phyloP scores from a whole-genome alignment of 2,113 vertebrate species.

The Scopus umbretta region DNA sequence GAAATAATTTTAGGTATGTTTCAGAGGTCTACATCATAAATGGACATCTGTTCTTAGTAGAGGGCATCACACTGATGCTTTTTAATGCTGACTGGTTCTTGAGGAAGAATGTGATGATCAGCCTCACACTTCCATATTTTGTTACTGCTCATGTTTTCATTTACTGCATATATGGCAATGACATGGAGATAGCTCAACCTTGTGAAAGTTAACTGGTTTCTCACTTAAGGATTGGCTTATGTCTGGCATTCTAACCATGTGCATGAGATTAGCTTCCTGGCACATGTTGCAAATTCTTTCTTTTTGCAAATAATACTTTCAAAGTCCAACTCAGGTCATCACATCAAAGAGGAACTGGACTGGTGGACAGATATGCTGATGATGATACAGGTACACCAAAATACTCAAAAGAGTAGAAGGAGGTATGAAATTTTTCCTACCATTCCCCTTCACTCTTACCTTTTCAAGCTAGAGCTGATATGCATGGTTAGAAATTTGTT shows the following conservation, averaged over 20 bases:
- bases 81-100: background rate
- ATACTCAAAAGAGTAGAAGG: background rate
- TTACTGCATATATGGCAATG: background rate
- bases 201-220: background rate
- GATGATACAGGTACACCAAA: background rate
- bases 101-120: background rate
- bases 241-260: background rate
- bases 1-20: background rate
- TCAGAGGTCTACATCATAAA: background rate
- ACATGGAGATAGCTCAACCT: background rate
- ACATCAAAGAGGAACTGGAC: background rate
- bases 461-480: background rate
- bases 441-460: background rate
- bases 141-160: background rate
- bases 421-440: background rate
- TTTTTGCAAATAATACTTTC: background rate
- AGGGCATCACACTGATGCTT: background rate
- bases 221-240: background rate
- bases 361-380: background rate
- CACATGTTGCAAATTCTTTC: background rate
- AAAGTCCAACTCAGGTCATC: background rate
- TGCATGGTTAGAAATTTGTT: background rate
- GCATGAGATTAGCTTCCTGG: background rate
- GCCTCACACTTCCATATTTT: background rate
- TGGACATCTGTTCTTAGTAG: background rate